Evolutionary conservation across 2,113 vertebrate genomes (phyloP), one percentile per base, ranked within the genome.

Genomic region (Apeltes quadracus): DNA sequence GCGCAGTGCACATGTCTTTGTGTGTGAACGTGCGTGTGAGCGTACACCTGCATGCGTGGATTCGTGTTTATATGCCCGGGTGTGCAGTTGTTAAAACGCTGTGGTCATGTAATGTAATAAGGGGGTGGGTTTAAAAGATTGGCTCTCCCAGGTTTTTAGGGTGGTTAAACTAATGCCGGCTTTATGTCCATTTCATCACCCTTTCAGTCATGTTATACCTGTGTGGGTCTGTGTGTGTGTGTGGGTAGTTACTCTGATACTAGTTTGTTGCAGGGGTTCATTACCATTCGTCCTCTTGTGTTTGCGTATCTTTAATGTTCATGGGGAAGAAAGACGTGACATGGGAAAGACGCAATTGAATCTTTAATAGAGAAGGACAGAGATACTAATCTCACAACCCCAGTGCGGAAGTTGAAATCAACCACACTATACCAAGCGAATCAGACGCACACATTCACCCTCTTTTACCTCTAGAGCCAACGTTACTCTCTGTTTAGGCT

Each of bases 161-260:
- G 88, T 89, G 83, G 85, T 94, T 92, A 92, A 92, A 90, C 89
- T 93, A 94, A 90, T 88, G 83, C 61, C 61, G 71, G 66, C 82
- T 84, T 93, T 86, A 90, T 82, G 83, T 94, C 91, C 70, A 79
- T 91, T 22, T 69, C 82, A 88, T 81, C 87, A 90, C 78, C 66
- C 86, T 78, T 74, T 83, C 55, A 73, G 72, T 73, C 48, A 75
- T 87, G 85, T 81, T 89, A 81, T 89, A 87, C 78, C 75, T 80
- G 84, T 88, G 66, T 82, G 57, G 72, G 50, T 44, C 7, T 57
- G 64, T 58, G 65, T 58, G 58, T 72, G 46, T 62, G 62, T 55
- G 36, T 43, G 20, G 44, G 36, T 43, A 34, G 36, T 29, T 51
- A 34, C 25, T 48, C 55, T 3, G 10, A 39, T 61, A 61, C 62